A percentile compares a stretch with the other conserved stretches of the same genome.
Conservation (phyloP, 2,113 vertebrate genomes). For the Coracopsis vasa region DNA sequence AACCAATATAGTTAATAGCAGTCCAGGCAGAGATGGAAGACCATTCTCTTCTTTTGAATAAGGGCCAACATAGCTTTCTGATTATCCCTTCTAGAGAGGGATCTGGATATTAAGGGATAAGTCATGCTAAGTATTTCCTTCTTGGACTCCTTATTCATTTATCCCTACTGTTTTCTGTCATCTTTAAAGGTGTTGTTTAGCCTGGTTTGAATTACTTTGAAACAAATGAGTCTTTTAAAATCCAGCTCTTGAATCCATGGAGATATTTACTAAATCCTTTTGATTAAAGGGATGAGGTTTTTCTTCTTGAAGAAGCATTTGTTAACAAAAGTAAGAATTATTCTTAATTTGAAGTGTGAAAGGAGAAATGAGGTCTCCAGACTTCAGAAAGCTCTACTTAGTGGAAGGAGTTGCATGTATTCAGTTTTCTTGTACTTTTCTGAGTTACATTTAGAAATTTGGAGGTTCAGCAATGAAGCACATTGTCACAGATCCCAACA, state of each 20-base stretch:
- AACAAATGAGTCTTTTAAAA: slow-evolving; percentile 10
- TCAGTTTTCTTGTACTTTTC: background rate
- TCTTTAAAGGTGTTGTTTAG: slow-evolving; percentile 59
- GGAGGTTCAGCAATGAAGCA: background rate
- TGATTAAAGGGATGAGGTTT: slow-evolving; percentile 4
- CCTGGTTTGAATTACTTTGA: slow-evolving; percentile 43
- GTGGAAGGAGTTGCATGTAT: fast-evolving
- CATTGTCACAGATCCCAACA: background rate
- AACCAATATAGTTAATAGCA: slow-evolving; percentile 41
- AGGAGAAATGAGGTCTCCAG: background rate
- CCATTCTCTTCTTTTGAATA: slow-evolving; percentile 3
- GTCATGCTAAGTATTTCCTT: slow-evolving; percentile 48
- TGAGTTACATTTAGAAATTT: background rate
- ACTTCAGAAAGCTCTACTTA: background rate
- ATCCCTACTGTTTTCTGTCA: slow-evolving; percentile 30
- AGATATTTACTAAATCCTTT: slow-evolving; percentile 23
- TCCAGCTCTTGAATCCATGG: background rate
- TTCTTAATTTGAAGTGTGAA: background rate
- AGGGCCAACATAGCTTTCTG: slow-evolving; percentile 49
- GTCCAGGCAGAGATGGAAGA: slow-evolving; percentile 16
- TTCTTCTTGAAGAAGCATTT: background rate
- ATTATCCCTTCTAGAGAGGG: slow-evolving; percentile 39
- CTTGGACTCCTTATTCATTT: slow-evolving; percentile 11
- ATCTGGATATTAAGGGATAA: slow-evolving; percentile 46
- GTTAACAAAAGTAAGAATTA: slow-evolving; percentile 16